Evolutionary conservation across 2,888 invertebrate genomes (phyloP), one percentile per base, ranked within the genome.

Genomic region (Leptopilina syphax): DNA sequence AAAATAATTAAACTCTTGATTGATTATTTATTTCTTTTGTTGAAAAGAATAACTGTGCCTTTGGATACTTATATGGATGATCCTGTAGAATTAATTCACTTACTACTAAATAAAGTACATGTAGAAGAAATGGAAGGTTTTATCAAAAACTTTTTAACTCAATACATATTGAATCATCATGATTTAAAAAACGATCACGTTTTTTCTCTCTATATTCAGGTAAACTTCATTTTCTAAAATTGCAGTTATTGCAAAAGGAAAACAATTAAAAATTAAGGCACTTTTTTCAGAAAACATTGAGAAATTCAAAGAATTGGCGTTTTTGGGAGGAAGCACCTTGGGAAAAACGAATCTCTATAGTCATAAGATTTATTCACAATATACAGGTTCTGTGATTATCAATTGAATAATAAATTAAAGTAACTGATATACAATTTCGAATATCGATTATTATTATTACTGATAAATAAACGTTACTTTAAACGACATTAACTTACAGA

Each of bases 101-200:
- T 86, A 10, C 73, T 90, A 68, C 79, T 91, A 9, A 85, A 88
- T 78, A 87, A 88, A 80, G 83, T 88, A 24, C 84, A 87, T 63
- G 83, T 88, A 6, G 88, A 91, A 18, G 85, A 87, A 50, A 91
- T 92, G 77, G 86, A 90, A 12, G 77, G 84, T 44, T 89, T 93
- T 57, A 81, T 92, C 10, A 86, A 90, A 60, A 87, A 89, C 7
- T 93, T 93, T 86, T 85, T 93, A 8, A 87, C 88, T 41, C 89
- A 89, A 68, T 93, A 91, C 79, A 92, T 93, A 82, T 77, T 90
- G 0, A 91, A 93, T 78, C 89, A 93, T 78, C 89, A 92, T 85
- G 87, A 89, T 9, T 86, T 93, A 73, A 87, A 92, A 83, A 90
- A 90, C 24, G 93, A 93, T 86, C 82, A 87, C 67, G 89, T 93